phyloP scores from a whole-genome alignment of 1,140 invertebrate genomes.

The Bathynomus jamesi region DNA sequence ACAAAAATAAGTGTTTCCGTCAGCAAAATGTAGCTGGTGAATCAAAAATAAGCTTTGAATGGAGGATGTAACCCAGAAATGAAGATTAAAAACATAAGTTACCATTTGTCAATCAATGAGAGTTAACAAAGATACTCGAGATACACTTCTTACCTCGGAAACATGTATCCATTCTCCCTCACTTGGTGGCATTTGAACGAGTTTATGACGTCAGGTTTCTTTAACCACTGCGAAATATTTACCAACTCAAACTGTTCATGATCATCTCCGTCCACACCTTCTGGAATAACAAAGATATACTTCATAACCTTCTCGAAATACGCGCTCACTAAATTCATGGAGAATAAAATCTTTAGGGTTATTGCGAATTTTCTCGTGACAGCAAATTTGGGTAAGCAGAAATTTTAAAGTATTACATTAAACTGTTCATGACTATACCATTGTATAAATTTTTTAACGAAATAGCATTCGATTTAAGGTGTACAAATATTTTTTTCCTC shows the following conservation, averaged over 20 bases:
- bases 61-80: background rate
- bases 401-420: too few species aligned
- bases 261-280: background rate
- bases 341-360: too few species aligned
- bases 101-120: too few species aligned
- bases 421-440: too few species aligned
- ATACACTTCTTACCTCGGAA: constrained; percentile 55
- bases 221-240: constrained; percentile 65
- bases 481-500: too few species aligned
- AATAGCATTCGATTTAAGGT: too few species aligned
- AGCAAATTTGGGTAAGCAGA: too few species aligned
- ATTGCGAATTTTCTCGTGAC: too few species aligned
- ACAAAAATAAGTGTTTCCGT: constrained; percentile 80
- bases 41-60: constrained; percentile 24
- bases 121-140: too few species aligned
- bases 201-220: constrained; percentile 72
- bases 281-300: background rate
- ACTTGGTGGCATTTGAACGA: constrained; percentile 87
- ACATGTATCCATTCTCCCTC: constrained; percentile 74
- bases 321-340: too few species aligned
- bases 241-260: constrained; percentile 53
- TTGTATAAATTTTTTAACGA: too few species aligned
- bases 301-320: too few species aligned
- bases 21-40: constrained; percentile 69
- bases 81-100: background rate